Evolutionary conservation across 2,113 vertebrate genomes (phyloP), one percentile per base, ranked within the genome.

Genomic region (Synchiropus splendidus): DNA sequence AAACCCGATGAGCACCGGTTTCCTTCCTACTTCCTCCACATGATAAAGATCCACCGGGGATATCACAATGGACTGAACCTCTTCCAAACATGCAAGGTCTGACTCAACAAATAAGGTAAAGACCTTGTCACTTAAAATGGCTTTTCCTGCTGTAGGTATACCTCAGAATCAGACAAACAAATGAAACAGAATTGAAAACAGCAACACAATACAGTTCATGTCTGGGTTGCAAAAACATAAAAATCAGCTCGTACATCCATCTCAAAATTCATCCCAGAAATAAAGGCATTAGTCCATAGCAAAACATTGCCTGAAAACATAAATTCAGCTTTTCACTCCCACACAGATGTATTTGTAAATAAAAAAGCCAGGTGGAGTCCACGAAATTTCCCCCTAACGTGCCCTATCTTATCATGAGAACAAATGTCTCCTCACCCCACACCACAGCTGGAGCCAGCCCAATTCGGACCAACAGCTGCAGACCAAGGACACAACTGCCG

Each of bases 401-500:
- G 21, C 21, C 21, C 8, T 4, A 27, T 8, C 21, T 27, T 8
- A 8, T 27, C 21, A 5, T 27, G 4, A 8, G 21, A 27, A 27
- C 21, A 12, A 48, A 31, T 30, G n/a, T n/a, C n/a, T n/a, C n/a
- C 39, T 58, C 56, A 18, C 10, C 49, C 31, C 33, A 46, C 52
- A 59, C 16, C 40, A 14, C 46, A 46, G 48, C 58, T 58, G 67
- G 73, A 76, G 58, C 53, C 53, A 76, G 58, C 53, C 53, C 54
- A 45, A 48, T 52, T 47, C 48, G 56, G 50, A 61, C 8, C 1
- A 75, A 72, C 60, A 75, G 64, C 74, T 73, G 74, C 45, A 64
- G 50, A 32, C 42, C 61, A 70, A 64, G 71, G 74, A 71, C 52
- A 39, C 36, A 27, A 44, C 56, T 39, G 31, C 34, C 36, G 32